These are phyloP conservation scores for Drosophila simulans DNA, from an alignment of 1,140 invertebrate genomes.

Conservation along the genomic window DNA sequence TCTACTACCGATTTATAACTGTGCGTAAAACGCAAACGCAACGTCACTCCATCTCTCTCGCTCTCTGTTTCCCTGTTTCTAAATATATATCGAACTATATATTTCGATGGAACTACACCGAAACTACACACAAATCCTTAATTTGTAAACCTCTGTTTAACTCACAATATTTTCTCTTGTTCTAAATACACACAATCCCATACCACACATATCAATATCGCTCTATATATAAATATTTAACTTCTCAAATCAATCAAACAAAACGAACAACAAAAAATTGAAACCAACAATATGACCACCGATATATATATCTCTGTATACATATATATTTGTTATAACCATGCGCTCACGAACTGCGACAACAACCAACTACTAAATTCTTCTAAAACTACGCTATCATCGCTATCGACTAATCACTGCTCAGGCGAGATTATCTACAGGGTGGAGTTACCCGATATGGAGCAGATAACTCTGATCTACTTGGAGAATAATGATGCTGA, in stretches of 20 bases:
- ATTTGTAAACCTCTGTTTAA: slow-evolving; percentile 13
- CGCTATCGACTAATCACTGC: slow-evolving; percentile 59
- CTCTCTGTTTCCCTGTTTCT: slow-evolving; percentile 1
- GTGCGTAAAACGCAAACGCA: slow-evolving; percentile 17
- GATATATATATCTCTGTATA: slow-evolving; percentile 53
- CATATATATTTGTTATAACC: slow-evolving; percentile 68
- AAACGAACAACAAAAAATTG: slow-evolving; percentile 24
- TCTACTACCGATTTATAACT: slow-evolving; percentile 31
- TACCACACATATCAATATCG: slow-evolving; percentile 18
- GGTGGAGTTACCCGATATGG: slow-evolving; percentile 94
- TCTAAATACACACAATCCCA: slow-evolving; percentile 13
- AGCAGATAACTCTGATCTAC: slow-evolving; percentile 95
- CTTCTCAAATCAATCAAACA: slow-evolving; percentile 27
- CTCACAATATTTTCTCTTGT: slow-evolving; percentile 12
- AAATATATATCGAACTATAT: slow-evolving; percentile 32
- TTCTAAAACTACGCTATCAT: slow-evolving; percentile 56
- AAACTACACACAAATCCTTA: slow-evolving; percentile 10
- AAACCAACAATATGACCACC: slow-evolving; percentile 32
- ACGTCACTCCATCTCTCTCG: slow-evolving; percentile 21
- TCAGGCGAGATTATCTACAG: slow-evolving; percentile 94
- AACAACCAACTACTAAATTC: slow-evolving; percentile 62
- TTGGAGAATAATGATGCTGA: slow-evolving; percentile 91
- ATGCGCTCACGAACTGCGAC: slow-evolving; percentile 69
- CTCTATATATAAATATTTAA: slow-evolving; percentile 27
- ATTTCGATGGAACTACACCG: slow-evolving; percentile 25